These are phyloP conservation scores for Iphiclides podalirius DNA, from an alignment of 2,888 invertebrate species.

Conservation along the genomic window DNA sequence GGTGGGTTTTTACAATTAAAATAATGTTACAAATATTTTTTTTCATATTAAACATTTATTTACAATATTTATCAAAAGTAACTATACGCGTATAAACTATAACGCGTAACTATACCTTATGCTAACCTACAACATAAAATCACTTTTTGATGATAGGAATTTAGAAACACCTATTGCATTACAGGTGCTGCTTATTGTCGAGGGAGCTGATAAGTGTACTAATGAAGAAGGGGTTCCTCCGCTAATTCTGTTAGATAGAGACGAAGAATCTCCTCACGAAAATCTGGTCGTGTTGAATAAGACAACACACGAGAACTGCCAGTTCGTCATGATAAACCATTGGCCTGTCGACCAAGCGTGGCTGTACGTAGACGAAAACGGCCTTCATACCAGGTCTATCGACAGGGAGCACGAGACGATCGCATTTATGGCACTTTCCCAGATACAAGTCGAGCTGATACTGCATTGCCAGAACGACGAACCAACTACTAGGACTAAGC, in stretches of 20 bases:
- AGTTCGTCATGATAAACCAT: slow-evolving; percentile 50
- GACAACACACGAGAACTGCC: slow-evolving; percentile 45
- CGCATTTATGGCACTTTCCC: slow-evolving; percentile 68
- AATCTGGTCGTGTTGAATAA: slow-evolving; percentile 50
- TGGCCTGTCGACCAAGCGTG: slow-evolving; percentile 65
- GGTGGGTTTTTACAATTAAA: too few species aligned
- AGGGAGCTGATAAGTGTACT: slow-evolving; percentile 44
- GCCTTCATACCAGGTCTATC: slow-evolving; percentile 54
- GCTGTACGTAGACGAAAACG: slow-evolving; percentile 61
- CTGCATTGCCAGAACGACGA: slow-evolving; percentile 50
- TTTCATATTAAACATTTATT: too few species aligned
- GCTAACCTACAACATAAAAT: too few species aligned
- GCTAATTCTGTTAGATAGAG: slow-evolving; percentile 56
- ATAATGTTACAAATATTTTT: too few species aligned
- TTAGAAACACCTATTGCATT: too few species aligned
- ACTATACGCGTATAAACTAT: too few species aligned
- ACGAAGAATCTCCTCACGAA: slow-evolving; percentile 58
- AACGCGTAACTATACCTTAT: too few species aligned
- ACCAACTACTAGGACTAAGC: slow-evolving; percentile 40
- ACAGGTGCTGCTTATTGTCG: slow-evolving; percentile 56
- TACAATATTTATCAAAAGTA: too few species aligned
- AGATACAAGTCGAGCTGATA: slow-evolving; percentile 67
- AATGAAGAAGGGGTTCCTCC: slow-evolving; percentile 47
- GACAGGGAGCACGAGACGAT: slow-evolving; percentile 70
- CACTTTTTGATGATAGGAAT: too few species aligned